Percentiles rank a stretch among this genome's conserved stretches.
These are phyloP conservation scores for Falco rusticolus DNA, from an alignment of 2,797 vertebrate species.

Conservation along the genomic window DNA sequence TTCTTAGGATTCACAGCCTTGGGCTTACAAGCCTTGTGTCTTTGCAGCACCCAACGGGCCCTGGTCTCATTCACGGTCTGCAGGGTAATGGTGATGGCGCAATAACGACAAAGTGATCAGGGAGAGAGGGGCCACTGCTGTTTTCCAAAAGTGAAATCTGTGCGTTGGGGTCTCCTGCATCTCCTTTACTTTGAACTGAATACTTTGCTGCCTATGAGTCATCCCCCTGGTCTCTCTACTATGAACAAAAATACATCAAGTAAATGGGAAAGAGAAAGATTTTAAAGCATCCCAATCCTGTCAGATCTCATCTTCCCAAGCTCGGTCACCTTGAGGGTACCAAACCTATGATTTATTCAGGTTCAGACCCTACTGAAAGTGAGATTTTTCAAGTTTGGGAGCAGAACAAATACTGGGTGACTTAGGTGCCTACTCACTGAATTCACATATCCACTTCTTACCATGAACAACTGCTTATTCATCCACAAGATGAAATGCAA, in stretches of 20 bases:
- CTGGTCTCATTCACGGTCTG: background rate
- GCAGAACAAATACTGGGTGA: background rate
- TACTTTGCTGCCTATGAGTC: background rate
- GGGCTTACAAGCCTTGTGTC: background rate
- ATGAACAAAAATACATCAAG: background rate
- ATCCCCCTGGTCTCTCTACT: background rate
- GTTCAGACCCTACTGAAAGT: background rate
- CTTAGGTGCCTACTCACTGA: background rate
- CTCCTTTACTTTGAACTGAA: background rate
- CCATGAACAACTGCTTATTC: background rate
- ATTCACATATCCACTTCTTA: background rate
- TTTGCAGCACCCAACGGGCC: rapidly evolving
- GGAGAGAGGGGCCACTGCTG: background rate
- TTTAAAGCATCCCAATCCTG: background rate
- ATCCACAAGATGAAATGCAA: background rate
- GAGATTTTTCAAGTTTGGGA: background rate
- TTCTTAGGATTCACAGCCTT: background rate
- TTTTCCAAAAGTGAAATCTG: background rate
- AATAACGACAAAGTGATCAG: background rate
- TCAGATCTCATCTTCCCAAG: background rate
- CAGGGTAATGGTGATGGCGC: background rate
- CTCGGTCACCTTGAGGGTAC: background rate
- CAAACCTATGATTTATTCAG: background rate
- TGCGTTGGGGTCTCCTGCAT: background rate
- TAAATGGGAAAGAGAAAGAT: background rate